Percentiles rank a stretch among this genome's conserved stretches.
Conservation (phyloP, 2,113 vertebrate genomes). For the Nannobrachium achirus region DNA sequence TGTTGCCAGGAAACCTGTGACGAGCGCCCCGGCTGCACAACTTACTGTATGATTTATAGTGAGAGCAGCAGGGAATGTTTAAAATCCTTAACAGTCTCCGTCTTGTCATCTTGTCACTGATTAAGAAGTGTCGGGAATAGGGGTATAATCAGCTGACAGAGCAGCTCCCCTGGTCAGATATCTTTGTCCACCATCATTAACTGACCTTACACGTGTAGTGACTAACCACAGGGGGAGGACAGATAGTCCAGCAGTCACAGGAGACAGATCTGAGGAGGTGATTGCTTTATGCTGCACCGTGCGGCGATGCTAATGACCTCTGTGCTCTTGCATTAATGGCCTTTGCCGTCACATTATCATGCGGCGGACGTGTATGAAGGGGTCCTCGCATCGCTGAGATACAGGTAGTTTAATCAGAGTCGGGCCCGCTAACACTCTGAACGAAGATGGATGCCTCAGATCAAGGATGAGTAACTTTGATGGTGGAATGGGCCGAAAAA, state of each 20-base stretch:
- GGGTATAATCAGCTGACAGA: constrained; percentile 67
- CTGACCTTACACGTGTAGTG: constrained; percentile 75
- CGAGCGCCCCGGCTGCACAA: constrained; percentile 49
- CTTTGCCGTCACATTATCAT: constrained; percentile 75
- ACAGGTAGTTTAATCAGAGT: constrained; percentile 61
- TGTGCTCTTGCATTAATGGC: constrained; percentile 83
- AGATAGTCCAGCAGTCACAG: constrained; percentile 66
- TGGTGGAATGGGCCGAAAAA: neutral
- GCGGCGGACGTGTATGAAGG: constrained; percentile 69
- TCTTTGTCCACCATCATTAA: constrained; percentile 81
- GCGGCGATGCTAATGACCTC: constrained; percentile 83
- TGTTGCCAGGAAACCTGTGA: constrained; percentile 32
- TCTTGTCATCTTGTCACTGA: constrained; percentile 70
- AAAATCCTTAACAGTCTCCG: constrained; percentile 69
- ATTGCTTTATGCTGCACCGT: constrained; percentile 81
- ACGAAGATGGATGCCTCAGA: constrained; percentile 54
- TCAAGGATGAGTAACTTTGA: constrained; percentile 30
- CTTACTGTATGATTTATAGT: constrained; percentile 38
- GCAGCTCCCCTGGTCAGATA: constrained; percentile 65
- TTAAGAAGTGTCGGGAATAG: constrained; percentile 66
- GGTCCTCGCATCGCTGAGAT: constrained; percentile 58
- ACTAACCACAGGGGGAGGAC: constrained; percentile 71
- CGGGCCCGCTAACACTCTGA: constrained; percentile 35
- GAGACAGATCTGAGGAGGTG: constrained; percentile 75
- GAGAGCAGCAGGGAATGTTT: constrained; percentile 61